These are phyloP conservation scores for Ceriagrion tenellum DNA, from an alignment of 2,888 invertebrate species.

Conservation along the genomic window DNA sequence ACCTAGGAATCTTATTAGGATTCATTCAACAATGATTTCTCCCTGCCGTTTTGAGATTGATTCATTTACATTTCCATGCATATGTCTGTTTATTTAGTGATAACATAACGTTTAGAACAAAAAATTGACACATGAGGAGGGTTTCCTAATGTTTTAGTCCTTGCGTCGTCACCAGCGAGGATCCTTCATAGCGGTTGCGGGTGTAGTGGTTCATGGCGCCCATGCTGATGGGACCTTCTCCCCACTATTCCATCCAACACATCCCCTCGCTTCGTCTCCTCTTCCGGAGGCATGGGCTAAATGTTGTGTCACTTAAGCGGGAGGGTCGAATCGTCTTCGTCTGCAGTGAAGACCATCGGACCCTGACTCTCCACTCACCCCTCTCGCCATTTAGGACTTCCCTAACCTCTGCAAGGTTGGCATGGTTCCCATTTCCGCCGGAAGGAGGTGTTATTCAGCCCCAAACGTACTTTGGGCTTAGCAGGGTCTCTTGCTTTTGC, in stretches of 20 bases:
- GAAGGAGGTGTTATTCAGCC: not conserved
- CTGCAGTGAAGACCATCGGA: not conserved
- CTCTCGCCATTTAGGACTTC: not conserved
- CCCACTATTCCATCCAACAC: not conserved
- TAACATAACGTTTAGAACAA: too few relatives aligned
- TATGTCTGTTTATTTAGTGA: too few relatives aligned
- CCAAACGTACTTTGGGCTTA: not conserved
- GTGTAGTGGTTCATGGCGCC: not conserved
- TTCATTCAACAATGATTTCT: too few relatives aligned
- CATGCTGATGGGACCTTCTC: not conserved
- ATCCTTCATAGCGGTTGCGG: too few relatives aligned
- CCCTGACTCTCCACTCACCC: not conserved
- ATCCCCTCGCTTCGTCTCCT: not conserved
- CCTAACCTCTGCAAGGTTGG: not conserved
- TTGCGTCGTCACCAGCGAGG: too few relatives aligned
- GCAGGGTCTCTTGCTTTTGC: not conserved
- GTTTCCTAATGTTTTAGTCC: too few relatives aligned
- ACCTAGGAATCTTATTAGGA: too few relatives aligned
- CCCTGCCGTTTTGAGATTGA: too few relatives aligned
- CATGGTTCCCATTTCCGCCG: constrained; percentile 14
- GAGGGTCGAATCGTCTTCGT: not conserved
- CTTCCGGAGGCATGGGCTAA: not conserved
- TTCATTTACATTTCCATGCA: too few relatives aligned
- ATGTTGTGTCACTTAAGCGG: not conserved
- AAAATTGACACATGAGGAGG: too few relatives aligned